These are phyloP conservation scores for Murina feae DNA, from an alignment of 2,113 vertebrate species.

Conservation along the genomic window DNA sequence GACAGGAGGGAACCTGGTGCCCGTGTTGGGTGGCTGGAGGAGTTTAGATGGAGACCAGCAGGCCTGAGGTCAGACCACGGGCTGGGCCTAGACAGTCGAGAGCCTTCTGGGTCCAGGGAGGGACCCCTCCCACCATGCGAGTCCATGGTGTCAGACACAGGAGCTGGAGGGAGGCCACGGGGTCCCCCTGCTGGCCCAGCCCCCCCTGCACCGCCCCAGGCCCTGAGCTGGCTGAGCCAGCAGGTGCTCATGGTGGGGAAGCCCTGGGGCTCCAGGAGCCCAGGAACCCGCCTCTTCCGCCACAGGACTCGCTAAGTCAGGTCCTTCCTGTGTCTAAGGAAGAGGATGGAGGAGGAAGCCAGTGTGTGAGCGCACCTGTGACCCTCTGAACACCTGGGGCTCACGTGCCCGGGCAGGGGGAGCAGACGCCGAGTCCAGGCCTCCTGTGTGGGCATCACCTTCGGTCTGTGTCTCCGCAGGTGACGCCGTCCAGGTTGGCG, in stretches of 20 bases:
- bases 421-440: not conserved
- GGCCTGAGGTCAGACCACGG: not conserved
- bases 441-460: not conserved
- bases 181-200: not conserved
- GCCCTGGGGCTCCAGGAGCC: not conserved
- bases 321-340: not conserved
- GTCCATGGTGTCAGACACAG: not conserved
- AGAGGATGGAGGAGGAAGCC: not conserved
- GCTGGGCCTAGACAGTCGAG: not conserved
- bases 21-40: not conserved
- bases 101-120: not conserved
- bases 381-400: not conserved
- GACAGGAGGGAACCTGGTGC: not conserved
- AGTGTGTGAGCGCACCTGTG: not conserved
- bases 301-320: fast-evolving
- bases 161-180: not conserved
- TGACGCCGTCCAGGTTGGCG: not conserved
- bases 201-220: not conserved
- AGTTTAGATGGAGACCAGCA: not conserved
- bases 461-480: not conserved
- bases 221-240: not conserved
- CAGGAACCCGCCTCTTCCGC: too few relatives aligned
- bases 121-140: not conserved
- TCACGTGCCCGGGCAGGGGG: not conserved
- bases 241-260: not conserved